These are phyloP conservation scores for Chroicocephalus ridibundus DNA, from an alignment of 2,113 vertebrate species.

Conservation along the genomic window DNA sequence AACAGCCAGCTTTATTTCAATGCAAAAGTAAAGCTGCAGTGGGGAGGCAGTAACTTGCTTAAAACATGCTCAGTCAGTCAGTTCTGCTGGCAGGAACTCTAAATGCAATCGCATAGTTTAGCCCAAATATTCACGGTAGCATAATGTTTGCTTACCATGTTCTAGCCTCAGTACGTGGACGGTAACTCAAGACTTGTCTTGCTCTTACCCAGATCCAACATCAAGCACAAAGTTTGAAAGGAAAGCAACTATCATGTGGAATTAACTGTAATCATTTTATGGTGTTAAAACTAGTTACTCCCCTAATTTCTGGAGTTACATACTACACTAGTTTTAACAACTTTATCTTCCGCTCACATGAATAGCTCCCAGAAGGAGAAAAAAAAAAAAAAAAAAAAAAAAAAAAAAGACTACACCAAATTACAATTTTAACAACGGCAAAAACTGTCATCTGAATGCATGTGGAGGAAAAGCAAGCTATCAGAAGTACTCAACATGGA, in stretches of 20 bases:
- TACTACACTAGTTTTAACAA: background rate
- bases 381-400: background rate
- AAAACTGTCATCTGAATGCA: background rate
- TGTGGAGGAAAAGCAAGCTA: too few relatives aligned
- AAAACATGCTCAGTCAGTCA: background rate
- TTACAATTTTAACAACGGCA: background rate
- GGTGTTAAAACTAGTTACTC: background rate
- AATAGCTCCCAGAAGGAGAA: background rate
- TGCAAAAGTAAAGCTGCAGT: background rate
- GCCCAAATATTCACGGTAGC: background rate
- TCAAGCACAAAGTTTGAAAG: background rate
- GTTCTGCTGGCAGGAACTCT: background rate
- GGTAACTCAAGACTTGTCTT: background rate
- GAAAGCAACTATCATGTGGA: background rate
- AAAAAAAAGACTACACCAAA: background rate
- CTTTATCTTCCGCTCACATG: background rate
- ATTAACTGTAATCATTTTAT: background rate
- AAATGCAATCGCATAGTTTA: background rate
- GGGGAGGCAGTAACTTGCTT: background rate
- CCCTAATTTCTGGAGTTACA: background rate
- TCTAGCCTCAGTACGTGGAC: background rate
- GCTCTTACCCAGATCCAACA: background rate
- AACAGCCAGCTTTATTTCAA: background rate
- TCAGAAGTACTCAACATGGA: too few relatives aligned
- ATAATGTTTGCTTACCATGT: background rate